Base-by-base conservation (phyloP, 2,113 vertebrate species). In the Tapirus terrestris region DNA sequence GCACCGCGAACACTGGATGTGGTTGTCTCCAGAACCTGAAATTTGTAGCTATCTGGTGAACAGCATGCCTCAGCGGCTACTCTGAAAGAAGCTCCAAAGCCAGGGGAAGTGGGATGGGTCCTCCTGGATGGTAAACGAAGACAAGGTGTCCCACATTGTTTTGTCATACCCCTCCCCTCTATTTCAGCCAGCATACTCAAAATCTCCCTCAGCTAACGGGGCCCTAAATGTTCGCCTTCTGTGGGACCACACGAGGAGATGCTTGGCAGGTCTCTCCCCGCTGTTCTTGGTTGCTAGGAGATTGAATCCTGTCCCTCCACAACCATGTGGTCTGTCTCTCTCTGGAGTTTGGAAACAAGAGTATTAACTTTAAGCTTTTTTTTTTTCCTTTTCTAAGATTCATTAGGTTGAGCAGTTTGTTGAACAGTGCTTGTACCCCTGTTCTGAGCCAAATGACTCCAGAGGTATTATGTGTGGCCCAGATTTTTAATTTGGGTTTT, bases 401-500 rank as follows among this genome's bases (percentile, higher is more conserved):
- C 53, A 89, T n/a, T 61, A 65, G 27, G 53, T 85, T 77, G 53
- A 76, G 2, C 12, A 67, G 6, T 48, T 91, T 65, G 72, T 70
- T 80, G 60, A 58, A 70, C 1, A 84, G 39, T 58, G 27, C 21
- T 58, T 58, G 2, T 51, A 17, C 14, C 12, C 23, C 11, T 33
- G 6, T 76, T 68, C 36, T 88, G 60, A 93, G 51, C 16, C 51
- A 93, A 87, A 43, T 61, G 79, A 63, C 45, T 43, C 6, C 12
- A 61, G 60, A 84, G 27, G 8, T 33, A 48, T 76, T 81, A 36
- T 25, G 8, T 93, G 72, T 94, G 27, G 36, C n/a, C 33, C 29
- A 63, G 29, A 95, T 86, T 94, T 96, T 94, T 61, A 82, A 89
- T 67, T 73, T 88, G 31, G 45, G 18, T 31, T 79, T 94, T 75